phyloP scores from a whole-genome alignment of 2,797 vertebrate genomes.

The Momotus momota region DNA sequence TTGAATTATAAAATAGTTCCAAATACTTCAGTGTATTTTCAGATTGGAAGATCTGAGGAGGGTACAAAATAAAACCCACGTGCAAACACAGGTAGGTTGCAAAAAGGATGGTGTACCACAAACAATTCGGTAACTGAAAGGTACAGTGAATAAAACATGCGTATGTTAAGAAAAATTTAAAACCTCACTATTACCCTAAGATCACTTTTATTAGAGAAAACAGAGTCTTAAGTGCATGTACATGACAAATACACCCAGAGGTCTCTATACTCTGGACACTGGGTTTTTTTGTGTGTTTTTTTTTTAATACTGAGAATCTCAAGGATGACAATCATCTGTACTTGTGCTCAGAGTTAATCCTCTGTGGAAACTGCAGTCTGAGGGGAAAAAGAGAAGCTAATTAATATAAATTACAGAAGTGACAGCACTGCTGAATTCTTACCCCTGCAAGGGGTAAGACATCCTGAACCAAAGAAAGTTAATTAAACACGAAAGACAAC shows the following conservation, averaged over 20 bases:
- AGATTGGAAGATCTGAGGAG: not conserved
- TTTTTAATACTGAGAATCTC: not conserved
- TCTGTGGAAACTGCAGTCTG: not conserved
- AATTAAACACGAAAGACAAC: not conserved
- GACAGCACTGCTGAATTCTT: not conserved
- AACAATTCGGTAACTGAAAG: not conserved
- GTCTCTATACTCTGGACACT: not conserved
- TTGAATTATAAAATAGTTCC: not conserved
- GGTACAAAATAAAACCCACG: not conserved
- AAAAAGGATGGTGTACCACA: not conserved
- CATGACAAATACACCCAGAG: not conserved
- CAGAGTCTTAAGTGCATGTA: not conserved
- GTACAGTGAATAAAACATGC: not conserved
- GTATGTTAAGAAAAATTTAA: not conserved
- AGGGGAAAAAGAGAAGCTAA: not conserved
- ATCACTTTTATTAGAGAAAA: not conserved
- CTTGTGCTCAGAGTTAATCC: not conserved
- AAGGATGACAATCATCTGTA: not conserved
- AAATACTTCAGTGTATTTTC: not conserved
- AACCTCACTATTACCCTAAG: not conserved
- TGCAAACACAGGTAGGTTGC: not conserved
- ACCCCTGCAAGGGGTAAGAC: not conserved
- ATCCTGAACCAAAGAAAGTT: conserved; percentile 3
- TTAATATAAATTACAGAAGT: conserved; percentile 30
- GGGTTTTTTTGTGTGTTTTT: not conserved